Percentiles rank a stretch among this genome's conserved stretches.
phyloP scores from a whole-genome alignment of 2,888 invertebrate genomes.

The Campoplex capitator region DNA sequence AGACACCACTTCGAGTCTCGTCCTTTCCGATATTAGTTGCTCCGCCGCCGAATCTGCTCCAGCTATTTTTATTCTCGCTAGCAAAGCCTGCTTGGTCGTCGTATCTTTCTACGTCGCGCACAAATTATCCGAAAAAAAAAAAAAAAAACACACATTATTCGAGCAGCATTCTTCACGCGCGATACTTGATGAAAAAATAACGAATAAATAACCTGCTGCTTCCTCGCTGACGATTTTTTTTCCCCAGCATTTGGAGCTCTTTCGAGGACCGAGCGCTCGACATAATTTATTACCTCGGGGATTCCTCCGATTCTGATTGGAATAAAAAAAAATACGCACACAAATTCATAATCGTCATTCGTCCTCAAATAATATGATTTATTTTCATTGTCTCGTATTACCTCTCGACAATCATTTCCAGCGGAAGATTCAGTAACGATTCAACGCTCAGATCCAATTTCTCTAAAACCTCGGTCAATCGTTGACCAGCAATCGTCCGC shows the following conservation, averaged over 20 bases:
- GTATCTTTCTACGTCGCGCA: constrained; percentile 75
- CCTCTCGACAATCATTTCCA: constrained; percentile 91
- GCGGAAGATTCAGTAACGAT: constrained; percentile 78
- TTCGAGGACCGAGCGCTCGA: constrained; percentile 76
- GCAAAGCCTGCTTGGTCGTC: constrained; percentile 73
- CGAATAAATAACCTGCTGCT: constrained; percentile 21
- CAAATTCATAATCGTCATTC: not conserved
- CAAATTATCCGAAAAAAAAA: not conserved
- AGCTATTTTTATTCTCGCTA: constrained; percentile 74
- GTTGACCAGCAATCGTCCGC: constrained; percentile 87
- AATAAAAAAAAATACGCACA: not conserved
- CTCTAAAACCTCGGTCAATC: constrained; percentile 91
- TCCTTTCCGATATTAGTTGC: constrained; percentile 91
- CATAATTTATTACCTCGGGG: constrained; percentile 83
- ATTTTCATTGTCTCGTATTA: constrained; percentile 88
- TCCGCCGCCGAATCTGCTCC: constrained; percentile 87
- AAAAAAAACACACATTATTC: not conserved
- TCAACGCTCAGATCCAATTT: constrained; percentile 90
- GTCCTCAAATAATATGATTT: not conserved
- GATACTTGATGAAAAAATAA: too few species aligned
- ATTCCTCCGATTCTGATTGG: constrained; percentile 84
- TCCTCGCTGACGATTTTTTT: constrained; percentile 56
- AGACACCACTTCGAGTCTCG: constrained; percentile 95
- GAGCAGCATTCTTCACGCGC: not conserved
- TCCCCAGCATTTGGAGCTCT: constrained; percentile 32